These are phyloP conservation scores for Scatophagus argus DNA, from an alignment of 2,113 vertebrate genomes.

Conservation along the genomic window DNA sequence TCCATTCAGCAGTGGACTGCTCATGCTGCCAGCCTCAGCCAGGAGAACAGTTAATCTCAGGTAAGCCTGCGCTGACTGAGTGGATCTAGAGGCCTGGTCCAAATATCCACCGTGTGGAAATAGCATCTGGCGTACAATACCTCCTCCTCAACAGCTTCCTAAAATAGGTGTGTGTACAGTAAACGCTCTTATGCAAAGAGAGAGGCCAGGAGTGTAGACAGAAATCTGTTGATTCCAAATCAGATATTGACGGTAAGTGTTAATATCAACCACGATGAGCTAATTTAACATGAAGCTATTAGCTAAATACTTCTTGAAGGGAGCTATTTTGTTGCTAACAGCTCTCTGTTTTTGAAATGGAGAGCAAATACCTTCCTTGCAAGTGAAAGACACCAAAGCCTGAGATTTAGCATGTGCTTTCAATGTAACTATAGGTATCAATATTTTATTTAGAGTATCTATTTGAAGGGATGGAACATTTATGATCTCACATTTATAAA, in stretches of 20 bases:
- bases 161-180: conserved; percentile 71
- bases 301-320: conserved; percentile 1
- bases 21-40: conserved; percentile 74
- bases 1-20: conserved; percentile 68
- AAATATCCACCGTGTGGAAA: conserved; percentile 80
- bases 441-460: conserved; percentile 8
- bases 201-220: conserved; percentile 25
- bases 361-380: conserved; percentile 18
- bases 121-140: conserved; percentile 74
- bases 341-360: conserved; percentile 16
- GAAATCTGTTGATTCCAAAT: conserved; percentile 42
- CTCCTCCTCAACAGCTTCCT: conserved; percentile 47
- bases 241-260: conserved; percentile 43
- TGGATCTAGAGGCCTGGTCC: conserved; percentile 70
- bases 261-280: conserved; percentile 33
- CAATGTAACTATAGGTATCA: background rate
- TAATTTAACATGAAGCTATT: conserved; percentile 23
- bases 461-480: background rate
- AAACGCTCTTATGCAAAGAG: conserved; percentile 54
- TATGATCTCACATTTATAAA: conserved; percentile 2
- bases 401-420: conserved; percentile 6
- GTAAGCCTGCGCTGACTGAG: conserved; percentile 81
- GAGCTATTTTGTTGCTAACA: conserved; percentile 6
- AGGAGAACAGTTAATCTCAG: conserved; percentile 85
- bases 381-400: conserved; percentile 17